phyloP scores from a whole-genome alignment of 1,140 invertebrate species.

The Paraescarpia echinospica region DNA sequence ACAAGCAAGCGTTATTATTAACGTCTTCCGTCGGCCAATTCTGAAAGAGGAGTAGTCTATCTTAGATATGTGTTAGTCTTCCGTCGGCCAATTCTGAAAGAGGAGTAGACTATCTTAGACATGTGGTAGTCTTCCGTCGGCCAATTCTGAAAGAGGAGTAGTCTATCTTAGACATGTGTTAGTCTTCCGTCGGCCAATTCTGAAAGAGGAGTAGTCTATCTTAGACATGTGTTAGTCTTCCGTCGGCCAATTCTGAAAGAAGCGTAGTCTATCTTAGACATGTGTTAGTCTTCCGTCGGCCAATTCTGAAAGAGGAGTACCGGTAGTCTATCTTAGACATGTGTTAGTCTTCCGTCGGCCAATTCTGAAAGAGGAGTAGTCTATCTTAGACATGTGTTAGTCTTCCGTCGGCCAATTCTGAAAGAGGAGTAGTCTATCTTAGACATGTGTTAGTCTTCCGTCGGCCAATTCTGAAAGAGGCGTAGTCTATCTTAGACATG shows the following conservation, averaged over 20 bases:
- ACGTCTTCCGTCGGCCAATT: slow-evolving; percentile 12
- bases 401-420: slow-evolving; percentile 11
- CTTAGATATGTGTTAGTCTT: too few species aligned
- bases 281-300: neutral
- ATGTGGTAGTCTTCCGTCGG: neutral
- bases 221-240: neutral
- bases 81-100: neutral
- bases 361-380: neutral
- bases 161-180: too few species aligned
- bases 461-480: neutral
- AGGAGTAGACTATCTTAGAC: neutral
- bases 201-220: neutral
- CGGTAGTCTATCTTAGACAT: too few species aligned
- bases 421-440: neutral
- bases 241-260: neutral
- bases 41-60: neutral
- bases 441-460: neutral
- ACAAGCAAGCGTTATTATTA: neutral
- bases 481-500: too few species aligned
- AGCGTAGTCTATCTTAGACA: too few species aligned
- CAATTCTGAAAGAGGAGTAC: neutral
- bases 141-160: neutral
- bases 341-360: slow-evolving; percentile 1
- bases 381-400: neutral
- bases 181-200: slow-evolving; percentile 11